Evolutionary conservation across 1,140 invertebrate genomes (phyloP).

Genomic region (Drosophila malerkotliana): DNA sequence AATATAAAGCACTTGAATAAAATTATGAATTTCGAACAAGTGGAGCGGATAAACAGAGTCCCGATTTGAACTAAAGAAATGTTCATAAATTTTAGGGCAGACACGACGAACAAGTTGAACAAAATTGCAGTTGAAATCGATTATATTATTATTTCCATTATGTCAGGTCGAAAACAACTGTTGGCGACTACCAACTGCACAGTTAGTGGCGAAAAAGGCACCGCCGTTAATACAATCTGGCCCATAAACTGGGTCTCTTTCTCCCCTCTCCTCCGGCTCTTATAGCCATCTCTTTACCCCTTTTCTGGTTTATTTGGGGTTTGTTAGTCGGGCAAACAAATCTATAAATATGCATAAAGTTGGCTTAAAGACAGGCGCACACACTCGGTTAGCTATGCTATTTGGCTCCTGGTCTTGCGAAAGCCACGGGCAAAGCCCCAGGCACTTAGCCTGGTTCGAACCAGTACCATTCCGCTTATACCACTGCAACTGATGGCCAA

Average conservation of each 20-base stretch:
- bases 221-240: conserved; percentile 40
- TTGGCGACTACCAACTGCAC: conserved; percentile 30
- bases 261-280: not conserved
- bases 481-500: conserved; percentile 21
- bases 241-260: conserved; percentile 60
- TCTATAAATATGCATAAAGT: conserved; percentile 74
- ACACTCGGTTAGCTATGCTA: conserved; percentile 21
- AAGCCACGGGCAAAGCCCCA: conserved; percentile 48
- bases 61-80: conserved; percentile 50
- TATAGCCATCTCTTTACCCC: not conserved
- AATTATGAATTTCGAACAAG: conserved; percentile 52
- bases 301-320: conserved; percentile 37
- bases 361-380: conserved; percentile 40
- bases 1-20: conserved; percentile 17
- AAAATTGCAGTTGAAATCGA: conserved; percentile 62
- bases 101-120: conserved; percentile 54
- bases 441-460: conserved; percentile 32
- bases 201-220: conserved; percentile 41
- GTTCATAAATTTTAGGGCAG: conserved; percentile 44
- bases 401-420: conserved; percentile 64
- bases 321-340: conserved; percentile 57
- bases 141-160: conserved; percentile 72
- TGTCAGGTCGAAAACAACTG: conserved; percentile 51
- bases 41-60: conserved; percentile 40
- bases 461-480: not conserved